A percentile compares a stretch with the other conserved stretches of the same genome.
Conservation (phyloP, 1,140 invertebrate genomes). For the roundworm (Caenorhabditis elegans) region DNA sequence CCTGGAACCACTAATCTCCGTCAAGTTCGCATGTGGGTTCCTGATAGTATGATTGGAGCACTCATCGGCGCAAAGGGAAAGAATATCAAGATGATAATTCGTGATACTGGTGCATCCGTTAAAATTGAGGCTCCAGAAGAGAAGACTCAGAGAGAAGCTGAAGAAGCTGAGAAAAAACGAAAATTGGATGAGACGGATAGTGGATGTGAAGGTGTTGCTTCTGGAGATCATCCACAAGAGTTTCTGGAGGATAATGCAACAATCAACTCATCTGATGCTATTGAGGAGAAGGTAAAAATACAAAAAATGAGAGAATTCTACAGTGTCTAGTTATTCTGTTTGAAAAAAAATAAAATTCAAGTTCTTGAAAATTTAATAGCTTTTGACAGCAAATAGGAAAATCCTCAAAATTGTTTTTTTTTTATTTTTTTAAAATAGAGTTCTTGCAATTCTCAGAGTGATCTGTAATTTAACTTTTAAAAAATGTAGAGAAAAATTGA, state of each 20-base stretch:
- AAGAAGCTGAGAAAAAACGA: not conserved
- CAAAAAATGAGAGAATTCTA: too few relatives aligned
- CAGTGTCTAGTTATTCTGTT: too few relatives aligned
- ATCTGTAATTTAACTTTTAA: too few relatives aligned
- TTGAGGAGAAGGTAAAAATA: conserved; percentile 9
- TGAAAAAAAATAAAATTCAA: too few relatives aligned
- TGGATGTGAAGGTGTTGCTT: not conserved
- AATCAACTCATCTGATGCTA: not conserved
- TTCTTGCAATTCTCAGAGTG: too few relatives aligned
- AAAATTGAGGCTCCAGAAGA: conserved; percentile 43
- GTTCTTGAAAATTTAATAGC: not conserved
- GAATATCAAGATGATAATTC: conserved; percentile 93
- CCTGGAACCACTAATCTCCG: not conserved
- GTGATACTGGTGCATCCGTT: conserved; percentile 89
- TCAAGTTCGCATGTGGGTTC: conserved; percentile 73
- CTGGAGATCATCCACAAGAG: conserved; percentile 8
- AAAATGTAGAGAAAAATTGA: too few relatives aligned
- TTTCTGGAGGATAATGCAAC: not conserved
- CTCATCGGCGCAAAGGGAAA: conserved; percentile 94
- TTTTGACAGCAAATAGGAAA: too few relatives aligned
- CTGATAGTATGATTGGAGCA: conserved; percentile 91
- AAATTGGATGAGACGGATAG: not conserved
- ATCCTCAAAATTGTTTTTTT: too few relatives aligned
- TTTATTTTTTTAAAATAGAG: too few relatives aligned
- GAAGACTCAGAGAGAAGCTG: conserved; percentile 20